Evolutionary conservation across 2,113 vertebrate genomes (phyloP).

Genomic region (Panthera leo): DNA sequence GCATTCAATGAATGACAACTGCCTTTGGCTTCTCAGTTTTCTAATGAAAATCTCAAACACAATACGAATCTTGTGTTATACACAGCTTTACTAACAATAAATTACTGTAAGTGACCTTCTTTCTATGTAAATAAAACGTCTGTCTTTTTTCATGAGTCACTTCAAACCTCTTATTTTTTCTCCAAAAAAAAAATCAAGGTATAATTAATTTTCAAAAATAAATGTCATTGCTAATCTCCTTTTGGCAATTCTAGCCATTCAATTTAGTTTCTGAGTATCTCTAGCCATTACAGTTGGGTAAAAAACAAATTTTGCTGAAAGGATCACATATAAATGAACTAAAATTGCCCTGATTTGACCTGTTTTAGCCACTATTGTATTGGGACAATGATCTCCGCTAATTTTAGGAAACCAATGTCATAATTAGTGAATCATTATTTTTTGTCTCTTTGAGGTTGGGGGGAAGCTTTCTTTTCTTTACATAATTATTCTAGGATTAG

Average conservation of each 20-base stretch:
- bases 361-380: conserved; percentile 25
- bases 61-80: not conserved
- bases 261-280: not conserved
- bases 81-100: not conserved
- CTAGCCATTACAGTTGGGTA: not conserved
- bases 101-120: not conserved
- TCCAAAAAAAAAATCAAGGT: not conserved
- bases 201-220: conserved; percentile 6
- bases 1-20: not conserved
- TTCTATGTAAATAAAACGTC: not conserved
- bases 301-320: not conserved
- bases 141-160: not conserved
- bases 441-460: conserved; percentile 46
- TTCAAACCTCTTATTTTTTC: not conserved
- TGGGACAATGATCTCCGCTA: conserved; percentile 58
- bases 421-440: conserved; percentile 74
- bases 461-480: conserved; percentile 61
- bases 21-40: not conserved
- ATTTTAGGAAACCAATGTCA: conserved; percentile 69
- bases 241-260: conserved; percentile 7
- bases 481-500: conserved; percentile 78
- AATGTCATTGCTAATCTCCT: not conserved
- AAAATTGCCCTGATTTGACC: not conserved
- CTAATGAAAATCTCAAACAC: not conserved
- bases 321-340: conserved; percentile 25